These are phyloP conservation scores for Coptotermes formosanus DNA, from an alignment of 1,140 invertebrate genomes.

Conservation along the genomic window DNA sequence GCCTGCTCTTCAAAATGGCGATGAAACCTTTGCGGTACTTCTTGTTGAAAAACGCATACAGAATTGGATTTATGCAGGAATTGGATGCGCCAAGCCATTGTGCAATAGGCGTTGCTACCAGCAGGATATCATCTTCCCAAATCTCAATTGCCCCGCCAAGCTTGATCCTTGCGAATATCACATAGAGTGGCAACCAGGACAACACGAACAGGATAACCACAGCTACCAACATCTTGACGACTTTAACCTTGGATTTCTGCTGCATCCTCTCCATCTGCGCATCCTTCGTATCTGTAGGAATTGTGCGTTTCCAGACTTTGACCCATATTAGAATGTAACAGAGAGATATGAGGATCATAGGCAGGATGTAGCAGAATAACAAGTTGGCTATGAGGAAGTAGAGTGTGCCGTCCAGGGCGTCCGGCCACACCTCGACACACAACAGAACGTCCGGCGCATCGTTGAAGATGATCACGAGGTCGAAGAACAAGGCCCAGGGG, in stretches of 20 bases:
- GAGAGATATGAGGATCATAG: constrained; percentile 84
- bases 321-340: constrained; percentile 94
- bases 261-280: constrained; percentile 88
- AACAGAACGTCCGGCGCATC: constrained; percentile 67
- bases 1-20: constrained; percentile 79
- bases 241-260: constrained; percentile 89
- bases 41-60: constrained; percentile 97
- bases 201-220: constrained; percentile 93
- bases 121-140: constrained; percentile 75
- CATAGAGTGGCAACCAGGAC: constrained; percentile 93
- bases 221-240: constrained; percentile 94
- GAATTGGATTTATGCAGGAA: constrained; percentile 94
- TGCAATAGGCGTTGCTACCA: constrained; percentile 78
- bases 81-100: constrained; percentile 96
- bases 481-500: constrained; percentile 89
- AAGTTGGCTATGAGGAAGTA: constrained; percentile 91
- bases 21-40: constrained; percentile 93
- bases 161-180: constrained; percentile 84
- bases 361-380: constrained; percentile 88
- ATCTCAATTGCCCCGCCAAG: constrained; percentile 66
- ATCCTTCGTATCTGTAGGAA: constrained; percentile 87
- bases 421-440: constrained; percentile 85
- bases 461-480: constrained; percentile 71
- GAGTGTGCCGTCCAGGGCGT: constrained; percentile 69
- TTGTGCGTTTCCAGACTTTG: constrained; percentile 81